Conservation (phyloP, 2,888 invertebrate species). For the Baccha elongata region DNA sequence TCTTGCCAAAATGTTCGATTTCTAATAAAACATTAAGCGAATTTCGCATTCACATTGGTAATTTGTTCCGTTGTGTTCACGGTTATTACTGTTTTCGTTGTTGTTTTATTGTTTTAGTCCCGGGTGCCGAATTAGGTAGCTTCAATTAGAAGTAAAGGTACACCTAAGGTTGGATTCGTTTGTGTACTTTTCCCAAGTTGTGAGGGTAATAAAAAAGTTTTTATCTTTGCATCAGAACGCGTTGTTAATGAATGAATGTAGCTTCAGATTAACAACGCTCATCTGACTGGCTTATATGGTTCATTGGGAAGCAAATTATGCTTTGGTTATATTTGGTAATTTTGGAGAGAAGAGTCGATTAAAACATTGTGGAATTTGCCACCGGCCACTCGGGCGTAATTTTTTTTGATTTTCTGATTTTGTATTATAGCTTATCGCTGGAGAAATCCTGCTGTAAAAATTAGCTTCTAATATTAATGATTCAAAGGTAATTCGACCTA, state of each 20-base stretch:
- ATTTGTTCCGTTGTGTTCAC: slow-evolving; percentile 54
- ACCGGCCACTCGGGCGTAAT: slow-evolving; percentile 46
- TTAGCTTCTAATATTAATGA: slow-evolving; percentile 22
- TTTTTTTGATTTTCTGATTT: neutral
- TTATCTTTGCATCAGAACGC: slow-evolving; percentile 47
- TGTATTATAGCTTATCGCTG: neutral
- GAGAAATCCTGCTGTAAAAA: slow-evolving; percentile 14
- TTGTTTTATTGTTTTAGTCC: slow-evolving; percentile 61
- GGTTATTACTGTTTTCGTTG: slow-evolving; percentile 52
- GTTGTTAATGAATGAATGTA: slow-evolving; percentile 46
- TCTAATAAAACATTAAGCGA: slow-evolving; percentile 65
- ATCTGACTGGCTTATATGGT: slow-evolving; percentile 44
- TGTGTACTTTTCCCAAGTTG: slow-evolving; percentile 8
- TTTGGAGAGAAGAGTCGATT: slow-evolving; percentile 37
- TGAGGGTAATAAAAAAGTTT: slow-evolving; percentile 39
- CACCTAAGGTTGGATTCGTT: slow-evolving; percentile 1
- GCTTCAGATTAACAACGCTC: slow-evolving; percentile 11
- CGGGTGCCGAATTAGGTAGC: slow-evolving; percentile 39
- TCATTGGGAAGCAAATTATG: slow-evolving; percentile 42
- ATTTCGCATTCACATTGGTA: slow-evolving; percentile 61
- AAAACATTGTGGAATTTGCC: slow-evolving; percentile 13
- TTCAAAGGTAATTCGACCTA: slow-evolving; percentile 18
- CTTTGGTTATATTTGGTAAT: slow-evolving; percentile 44
- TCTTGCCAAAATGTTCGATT: slow-evolving; percentile 60
- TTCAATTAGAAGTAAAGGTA: slow-evolving; percentile 38